phyloP scores from a whole-genome alignment of 2,113 vertebrate genomes.

The Pleuronectes platessa region DNA sequence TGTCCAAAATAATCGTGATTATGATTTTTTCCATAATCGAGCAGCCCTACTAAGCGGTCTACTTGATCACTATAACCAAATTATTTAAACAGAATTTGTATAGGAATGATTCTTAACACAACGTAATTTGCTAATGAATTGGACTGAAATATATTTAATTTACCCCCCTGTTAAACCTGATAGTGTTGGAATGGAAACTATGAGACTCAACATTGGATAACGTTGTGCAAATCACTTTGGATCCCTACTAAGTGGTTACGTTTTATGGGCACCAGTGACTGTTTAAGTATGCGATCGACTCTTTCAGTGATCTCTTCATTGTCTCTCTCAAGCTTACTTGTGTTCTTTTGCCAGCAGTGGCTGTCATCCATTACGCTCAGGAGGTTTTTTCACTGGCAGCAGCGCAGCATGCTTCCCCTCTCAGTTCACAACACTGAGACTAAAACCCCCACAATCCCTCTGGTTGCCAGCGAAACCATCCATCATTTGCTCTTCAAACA shows the following conservation, averaged over 20 bases:
- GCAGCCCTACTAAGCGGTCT: no score
- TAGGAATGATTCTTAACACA: no score
- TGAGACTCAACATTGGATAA: neutral
- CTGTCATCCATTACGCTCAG: constrained; percentile 51
- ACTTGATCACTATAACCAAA: no score
- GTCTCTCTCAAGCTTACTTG: constrained; percentile 35
- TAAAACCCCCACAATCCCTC: constrained; percentile 43
- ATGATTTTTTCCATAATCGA: no score
- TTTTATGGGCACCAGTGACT: constrained; percentile 1
- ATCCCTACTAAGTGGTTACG: neutral
- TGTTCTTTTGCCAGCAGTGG: constrained; percentile 45
- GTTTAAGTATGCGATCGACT: neutral
- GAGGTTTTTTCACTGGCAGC: constrained; percentile 25
- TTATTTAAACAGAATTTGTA: no score
- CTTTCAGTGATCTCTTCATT: constrained; percentile 17
- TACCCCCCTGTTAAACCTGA: neutral
- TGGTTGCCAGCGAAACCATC: constrained; percentile 35
- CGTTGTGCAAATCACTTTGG: constrained; percentile 6
- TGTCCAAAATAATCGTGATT: no score
- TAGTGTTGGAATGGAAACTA: neutral
- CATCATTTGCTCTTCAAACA: constrained; percentile 42
- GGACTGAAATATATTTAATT: neutral
- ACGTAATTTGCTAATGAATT: constrained; percentile 7
- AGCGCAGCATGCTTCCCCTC: constrained; percentile 21
- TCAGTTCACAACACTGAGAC: constrained; percentile 48